A percentile compares a stretch with the other conserved stretches of the same genome.
These are phyloP conservation scores for Bovichtus diacanthus DNA, from an alignment of 2,797 vertebrate species.

Conservation along the genomic window DNA sequence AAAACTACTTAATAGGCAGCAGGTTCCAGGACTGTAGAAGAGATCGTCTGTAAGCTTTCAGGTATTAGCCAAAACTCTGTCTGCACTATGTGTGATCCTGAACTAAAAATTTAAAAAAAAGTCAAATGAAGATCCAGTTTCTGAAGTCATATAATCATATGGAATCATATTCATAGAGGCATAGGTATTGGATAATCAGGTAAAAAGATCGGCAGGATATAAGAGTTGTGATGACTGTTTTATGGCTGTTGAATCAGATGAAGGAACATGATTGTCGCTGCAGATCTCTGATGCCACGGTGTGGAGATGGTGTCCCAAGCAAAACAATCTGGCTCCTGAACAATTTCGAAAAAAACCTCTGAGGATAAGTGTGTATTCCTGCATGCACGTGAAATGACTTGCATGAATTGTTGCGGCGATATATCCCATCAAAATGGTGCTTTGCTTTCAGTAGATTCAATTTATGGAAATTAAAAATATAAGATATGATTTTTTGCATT, in stretches of 20 bases:
- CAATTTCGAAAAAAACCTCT: neutral
- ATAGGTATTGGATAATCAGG: no score
- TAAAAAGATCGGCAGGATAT: neutral
- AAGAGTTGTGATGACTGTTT: neutral
- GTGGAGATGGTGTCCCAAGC: constrained; percentile 36
- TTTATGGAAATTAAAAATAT: no score
- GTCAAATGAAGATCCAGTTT: neutral
- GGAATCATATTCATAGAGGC: neutral
- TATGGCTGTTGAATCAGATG: constrained; percentile 15
- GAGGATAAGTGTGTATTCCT: neutral
- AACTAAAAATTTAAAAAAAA: neutral
- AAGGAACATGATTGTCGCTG: neutral
- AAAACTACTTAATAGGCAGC: neutral
- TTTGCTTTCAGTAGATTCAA: neutral
- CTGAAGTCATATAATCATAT: neutral
- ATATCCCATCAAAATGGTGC: neutral
- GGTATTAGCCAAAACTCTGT: constrained; percentile 1
- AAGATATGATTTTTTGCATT: no score
- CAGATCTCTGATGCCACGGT: constrained; percentile 51
- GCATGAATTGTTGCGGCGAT: neutral
- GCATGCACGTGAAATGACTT: neutral
- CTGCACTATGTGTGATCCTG: neutral
- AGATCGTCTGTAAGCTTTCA: neutral
- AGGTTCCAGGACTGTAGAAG: neutral
- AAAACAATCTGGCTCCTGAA: neutral